phyloP scores from a whole-genome alignment of 2,888 invertebrate genomes.

The Drosophila fulvimacula region DNA sequence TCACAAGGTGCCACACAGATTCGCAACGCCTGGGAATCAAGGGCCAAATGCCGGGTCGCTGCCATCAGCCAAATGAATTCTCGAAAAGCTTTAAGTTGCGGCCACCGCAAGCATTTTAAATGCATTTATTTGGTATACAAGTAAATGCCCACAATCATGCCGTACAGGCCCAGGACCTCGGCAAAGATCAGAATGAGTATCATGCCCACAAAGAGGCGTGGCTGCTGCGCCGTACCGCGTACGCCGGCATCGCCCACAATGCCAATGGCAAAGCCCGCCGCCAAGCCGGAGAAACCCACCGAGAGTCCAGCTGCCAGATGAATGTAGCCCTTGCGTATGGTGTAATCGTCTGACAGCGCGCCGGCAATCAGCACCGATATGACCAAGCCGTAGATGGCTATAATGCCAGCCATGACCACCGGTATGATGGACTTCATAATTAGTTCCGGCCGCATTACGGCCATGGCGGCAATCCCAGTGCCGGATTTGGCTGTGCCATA shows the following conservation, averaged over 20 bases:
- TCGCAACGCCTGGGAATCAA: conserved; percentile 56
- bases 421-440: conserved; percentile 96
- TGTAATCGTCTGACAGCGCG: conserved; percentile 54
- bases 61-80: conserved; percentile 19
- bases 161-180: conserved; percentile 99
- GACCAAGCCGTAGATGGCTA: conserved; percentile 99
- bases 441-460: conserved; percentile 99
- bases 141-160: conserved; percentile 99
- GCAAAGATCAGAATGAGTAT: conserved; percentile 94
- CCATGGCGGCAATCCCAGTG: conserved; percentile 93
- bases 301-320: conserved; percentile 98
- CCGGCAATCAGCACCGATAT: conserved; percentile 98
- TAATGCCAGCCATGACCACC: conserved; percentile 99
- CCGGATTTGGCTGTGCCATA: conserved; percentile 68
- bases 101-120: conserved; percentile 8
- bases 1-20: conserved; percentile 63
- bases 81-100: conserved; percentile 6
- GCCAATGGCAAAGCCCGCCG: conserved; percentile 89
- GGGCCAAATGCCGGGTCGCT: background rate
- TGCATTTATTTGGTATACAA: conserved; percentile 93
- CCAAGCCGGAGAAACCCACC: conserved; percentile 98
- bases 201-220: conserved; percentile 87
- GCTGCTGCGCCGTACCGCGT: conserved; percentile 99
- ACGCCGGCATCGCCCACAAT: conserved; percentile 99
- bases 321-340: conserved; percentile 94